A percentile compares a stretch with the other conserved stretches of the same genome.
Evolutionary conservation across 2,113 vertebrate genomes (phyloP).

Genomic region (Cariama cristata): DNA sequence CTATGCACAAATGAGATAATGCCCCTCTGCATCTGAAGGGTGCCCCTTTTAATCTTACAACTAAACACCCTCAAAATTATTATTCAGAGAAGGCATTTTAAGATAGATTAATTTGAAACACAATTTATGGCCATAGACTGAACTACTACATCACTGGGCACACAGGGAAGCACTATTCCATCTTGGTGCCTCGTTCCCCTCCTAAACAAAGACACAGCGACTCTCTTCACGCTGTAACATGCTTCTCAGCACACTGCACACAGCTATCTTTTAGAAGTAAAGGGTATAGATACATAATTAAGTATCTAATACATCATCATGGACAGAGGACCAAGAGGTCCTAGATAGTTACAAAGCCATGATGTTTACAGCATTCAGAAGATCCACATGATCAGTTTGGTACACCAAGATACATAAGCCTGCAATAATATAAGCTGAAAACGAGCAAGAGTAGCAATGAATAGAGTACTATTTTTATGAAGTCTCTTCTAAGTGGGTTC

Average conservation of each 20-base stretch:
- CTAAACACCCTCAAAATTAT: neutral
- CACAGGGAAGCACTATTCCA: neutral
- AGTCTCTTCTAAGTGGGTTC: neutral
- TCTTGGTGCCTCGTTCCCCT: neutral
- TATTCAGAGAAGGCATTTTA: conserved; percentile 6
- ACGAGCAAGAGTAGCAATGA: neutral
- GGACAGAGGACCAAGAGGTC: neutral
- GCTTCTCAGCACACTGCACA: neutral
- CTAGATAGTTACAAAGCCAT: neutral
- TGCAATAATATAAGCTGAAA: neutral
- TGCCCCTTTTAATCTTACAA: conserved; percentile 7
- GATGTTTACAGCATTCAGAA: neutral
- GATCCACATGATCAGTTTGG: neutral
- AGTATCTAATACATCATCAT: neutral
- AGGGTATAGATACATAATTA: neutral
- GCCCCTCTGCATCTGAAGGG: neutral
- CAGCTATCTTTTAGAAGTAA: neutral
- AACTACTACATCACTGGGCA: neutral
- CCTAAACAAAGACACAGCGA: neutral
- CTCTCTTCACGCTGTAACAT: neutral
- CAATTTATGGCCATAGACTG: neutral
- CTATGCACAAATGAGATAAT: conserved; percentile 64
- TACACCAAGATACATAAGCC: neutral
- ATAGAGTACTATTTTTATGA: neutral
- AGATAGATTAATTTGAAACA: conserved; percentile 25